Evolutionary conservation across 2,888 invertebrate species (phyloP).

Genomic region (Incurvaria masculella): DNA sequence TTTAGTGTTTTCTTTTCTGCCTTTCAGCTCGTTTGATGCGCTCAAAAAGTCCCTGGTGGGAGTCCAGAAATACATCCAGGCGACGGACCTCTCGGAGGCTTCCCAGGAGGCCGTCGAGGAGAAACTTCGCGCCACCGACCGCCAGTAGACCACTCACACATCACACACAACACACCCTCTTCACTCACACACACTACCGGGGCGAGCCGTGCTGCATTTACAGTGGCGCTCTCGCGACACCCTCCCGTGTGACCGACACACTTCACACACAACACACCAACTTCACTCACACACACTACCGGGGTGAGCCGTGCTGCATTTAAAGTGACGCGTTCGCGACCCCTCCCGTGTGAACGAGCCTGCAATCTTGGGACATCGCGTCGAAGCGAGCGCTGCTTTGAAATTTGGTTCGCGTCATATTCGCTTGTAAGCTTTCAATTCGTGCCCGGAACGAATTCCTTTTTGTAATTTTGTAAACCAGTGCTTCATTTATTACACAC

Average conservation of each 20-base stretch:
- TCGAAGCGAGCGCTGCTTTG: background rate
- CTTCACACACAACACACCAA: too few species aligned
- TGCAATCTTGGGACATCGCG: too few species aligned
- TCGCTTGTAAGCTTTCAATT: background rate
- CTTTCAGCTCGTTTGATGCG: conserved; percentile 91
- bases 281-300: background rate
- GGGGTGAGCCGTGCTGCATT: background rate
- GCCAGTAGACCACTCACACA: conserved; percentile 31
- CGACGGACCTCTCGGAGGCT: conserved; percentile 92
- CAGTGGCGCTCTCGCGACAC: too few species aligned
- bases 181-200: background rate
- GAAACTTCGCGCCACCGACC: conserved; percentile 91
- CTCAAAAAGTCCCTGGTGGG: conserved; percentile 96
- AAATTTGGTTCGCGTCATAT: background rate
- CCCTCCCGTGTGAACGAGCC: too few species aligned
- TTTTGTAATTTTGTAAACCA: background rate
- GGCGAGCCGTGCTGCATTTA: too few species aligned
- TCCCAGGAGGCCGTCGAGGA: conserved; percentile 92
- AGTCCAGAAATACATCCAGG: conserved; percentile 96
- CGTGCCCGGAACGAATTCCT: background rate
- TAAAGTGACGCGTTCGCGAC: too few species aligned
- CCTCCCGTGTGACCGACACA: too few species aligned
- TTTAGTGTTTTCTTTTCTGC: too few species aligned
- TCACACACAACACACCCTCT: too few species aligned
- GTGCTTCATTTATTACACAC: background rate